phyloP scores from a whole-genome alignment of 2,797 vertebrate species.

The Platalea minor region DNA sequence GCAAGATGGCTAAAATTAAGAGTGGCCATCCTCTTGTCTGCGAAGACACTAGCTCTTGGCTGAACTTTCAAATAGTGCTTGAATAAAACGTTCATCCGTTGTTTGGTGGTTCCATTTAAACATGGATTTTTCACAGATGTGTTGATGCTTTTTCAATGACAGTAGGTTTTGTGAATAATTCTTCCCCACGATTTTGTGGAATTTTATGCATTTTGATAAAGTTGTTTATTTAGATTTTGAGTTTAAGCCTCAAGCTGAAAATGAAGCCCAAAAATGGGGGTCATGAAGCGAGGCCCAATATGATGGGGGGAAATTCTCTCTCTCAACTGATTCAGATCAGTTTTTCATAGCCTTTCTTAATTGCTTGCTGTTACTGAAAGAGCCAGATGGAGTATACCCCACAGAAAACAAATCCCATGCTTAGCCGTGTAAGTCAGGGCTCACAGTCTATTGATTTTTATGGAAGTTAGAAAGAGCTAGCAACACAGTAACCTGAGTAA shows the following conservation, averaged over 20 bases:
- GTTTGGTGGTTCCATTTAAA: not conserved
- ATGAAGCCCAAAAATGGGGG: not conserved
- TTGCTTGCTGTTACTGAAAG: not conserved
- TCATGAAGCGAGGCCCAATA: not conserved
- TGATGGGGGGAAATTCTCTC: not conserved
- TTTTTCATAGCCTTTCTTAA: constrained; percentile 14
- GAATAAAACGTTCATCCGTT: not conserved
- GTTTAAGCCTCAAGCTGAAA: not conserved
- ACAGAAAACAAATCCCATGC: not conserved
- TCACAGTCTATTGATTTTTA: not conserved
- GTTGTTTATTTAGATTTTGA: not conserved
- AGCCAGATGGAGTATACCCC: not conserved
- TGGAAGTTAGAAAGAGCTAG: not conserved
- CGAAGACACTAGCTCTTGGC: not conserved
- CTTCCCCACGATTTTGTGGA: not conserved
- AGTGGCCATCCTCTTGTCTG: not conserved
- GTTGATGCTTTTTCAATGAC: not conserved
- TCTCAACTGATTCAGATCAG: not conserved
- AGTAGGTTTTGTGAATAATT: not conserved
- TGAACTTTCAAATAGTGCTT: not conserved
- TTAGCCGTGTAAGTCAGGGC: not conserved
- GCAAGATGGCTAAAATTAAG: not conserved
- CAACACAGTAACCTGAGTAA: not conserved
- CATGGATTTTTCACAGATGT: not conserved
- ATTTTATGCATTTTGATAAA: not conserved